Percentiles rank a stretch among this genome's conserved stretches.
These are phyloP conservation scores for Andrena dorsata DNA, from an alignment of 2,888 invertebrate genomes.

Conservation along the genomic window DNA sequence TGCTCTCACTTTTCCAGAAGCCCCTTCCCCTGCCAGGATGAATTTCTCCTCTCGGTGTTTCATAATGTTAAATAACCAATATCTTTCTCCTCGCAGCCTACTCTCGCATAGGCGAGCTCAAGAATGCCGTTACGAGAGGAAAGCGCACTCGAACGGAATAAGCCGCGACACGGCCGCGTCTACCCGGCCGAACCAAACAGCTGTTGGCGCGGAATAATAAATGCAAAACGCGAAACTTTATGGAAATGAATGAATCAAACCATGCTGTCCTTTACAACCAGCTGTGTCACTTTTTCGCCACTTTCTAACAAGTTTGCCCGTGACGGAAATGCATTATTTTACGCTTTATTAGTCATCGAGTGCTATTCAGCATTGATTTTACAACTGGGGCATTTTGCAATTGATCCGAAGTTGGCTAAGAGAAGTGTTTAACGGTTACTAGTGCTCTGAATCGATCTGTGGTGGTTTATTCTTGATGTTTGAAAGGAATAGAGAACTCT, in stretches of 20 bases:
- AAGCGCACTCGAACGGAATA: conserved; percentile 42
- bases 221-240: conserved; percentile 11
- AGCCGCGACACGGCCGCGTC: conserved; percentile 9
- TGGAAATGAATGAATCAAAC: conserved; percentile 37
- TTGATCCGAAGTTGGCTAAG: no score
- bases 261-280: not conserved
- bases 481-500: no score
- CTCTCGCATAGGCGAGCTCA: conserved; percentile 26
- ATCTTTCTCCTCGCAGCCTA: conserved; percentile 47
- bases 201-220: conserved; percentile 7
- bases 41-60: conserved; percentile 65
- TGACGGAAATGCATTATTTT: conserved; percentile 23
- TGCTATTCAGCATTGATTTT: not conserved
- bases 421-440: no score
- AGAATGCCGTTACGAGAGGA: conserved; percentile 46
- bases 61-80: conserved; percentile 67
- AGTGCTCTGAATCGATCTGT: no score
- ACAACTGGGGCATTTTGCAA: no score
- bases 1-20: conserved; percentile 62
- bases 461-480: no score
- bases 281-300: not conserved
- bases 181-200: conserved; percentile 11
- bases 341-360: not conserved
- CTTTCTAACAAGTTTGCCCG: conserved; percentile 7
- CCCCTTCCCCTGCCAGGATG: conserved; percentile 31